Evolutionary conservation across 2,113 vertebrate species (phyloP).

Genomic region (Anguilla japonica): DNA sequence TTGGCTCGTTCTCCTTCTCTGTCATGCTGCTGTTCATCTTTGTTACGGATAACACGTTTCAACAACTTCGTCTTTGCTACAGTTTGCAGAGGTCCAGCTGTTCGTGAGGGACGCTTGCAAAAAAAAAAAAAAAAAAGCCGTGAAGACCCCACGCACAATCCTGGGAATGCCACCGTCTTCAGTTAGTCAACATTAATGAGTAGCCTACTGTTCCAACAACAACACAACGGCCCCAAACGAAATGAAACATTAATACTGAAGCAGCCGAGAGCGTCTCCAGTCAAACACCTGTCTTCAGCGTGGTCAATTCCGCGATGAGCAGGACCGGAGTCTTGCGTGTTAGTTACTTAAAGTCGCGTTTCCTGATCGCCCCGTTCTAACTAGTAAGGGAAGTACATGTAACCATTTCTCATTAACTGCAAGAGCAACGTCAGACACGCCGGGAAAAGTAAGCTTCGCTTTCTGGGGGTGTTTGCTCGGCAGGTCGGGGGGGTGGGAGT

Average conservation of each 20-base stretch:
- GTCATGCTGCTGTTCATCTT: conserved; percentile 21
- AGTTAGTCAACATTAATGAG: conserved; percentile 19
- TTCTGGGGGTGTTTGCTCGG: not conserved
- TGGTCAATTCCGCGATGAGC: conserved; percentile 13
- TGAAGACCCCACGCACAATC: not conserved
- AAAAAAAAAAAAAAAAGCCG: not conserved
- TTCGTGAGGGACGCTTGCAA: not conserved
- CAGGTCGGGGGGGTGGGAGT: not conserved
- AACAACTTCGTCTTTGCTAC: not conserved
- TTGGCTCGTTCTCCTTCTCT: conserved; percentile 27
- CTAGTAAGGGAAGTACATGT: conserved; percentile 12
- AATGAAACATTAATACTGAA: conserved; percentile 11
- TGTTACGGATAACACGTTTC: conserved; percentile 1
- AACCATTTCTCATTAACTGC: not conserved
- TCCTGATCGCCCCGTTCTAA: conserved; percentile 4
- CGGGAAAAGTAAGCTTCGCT: not conserved
- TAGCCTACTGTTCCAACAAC: not conserved
- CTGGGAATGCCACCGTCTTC: conserved; percentile 9
- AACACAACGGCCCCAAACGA: not conserved
- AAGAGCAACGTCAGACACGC: not conserved
- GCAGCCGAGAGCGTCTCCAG: not conserved
- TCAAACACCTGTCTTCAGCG: conserved; percentile 4
- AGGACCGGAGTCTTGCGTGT: not conserved
- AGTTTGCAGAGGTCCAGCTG: conserved; percentile 2
- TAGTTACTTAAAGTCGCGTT: not conserved